Evolutionary conservation across 1,140 invertebrate species (phyloP).

Genomic region (Drosophila repletoides): DNA sequence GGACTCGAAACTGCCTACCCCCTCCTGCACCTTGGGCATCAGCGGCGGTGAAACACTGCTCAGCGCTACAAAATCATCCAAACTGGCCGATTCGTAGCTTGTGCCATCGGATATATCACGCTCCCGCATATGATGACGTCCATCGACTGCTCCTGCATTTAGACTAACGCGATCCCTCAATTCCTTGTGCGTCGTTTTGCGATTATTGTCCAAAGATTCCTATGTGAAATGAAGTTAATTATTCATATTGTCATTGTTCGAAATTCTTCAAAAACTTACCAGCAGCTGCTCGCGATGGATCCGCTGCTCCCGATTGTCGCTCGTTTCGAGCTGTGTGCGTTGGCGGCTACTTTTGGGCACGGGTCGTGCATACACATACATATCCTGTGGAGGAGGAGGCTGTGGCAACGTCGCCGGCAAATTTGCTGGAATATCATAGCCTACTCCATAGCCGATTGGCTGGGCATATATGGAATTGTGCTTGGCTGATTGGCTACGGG

Average conservation of each 20-base stretch:
- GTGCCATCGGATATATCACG: slow-evolving; percentile 59
- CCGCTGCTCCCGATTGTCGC: slow-evolving; percentile 49
- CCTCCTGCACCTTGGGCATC: slow-evolving; percentile 82
- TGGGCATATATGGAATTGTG: slow-evolving; percentile 23
- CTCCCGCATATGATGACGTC: slow-evolving; percentile 26
- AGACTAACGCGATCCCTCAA: slow-evolving; percentile 62
- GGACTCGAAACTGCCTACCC: slow-evolving; percentile 86
- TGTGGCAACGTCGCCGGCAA: slow-evolving; percentile 48
- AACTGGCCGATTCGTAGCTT: slow-evolving; percentile 81
- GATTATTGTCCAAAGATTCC: slow-evolving; percentile 73
- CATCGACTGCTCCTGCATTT: slow-evolving; percentile 33
- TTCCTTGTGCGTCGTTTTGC: slow-evolving; percentile 69
- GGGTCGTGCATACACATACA: slow-evolving; percentile 71
- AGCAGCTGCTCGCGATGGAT: slow-evolving; percentile 36
- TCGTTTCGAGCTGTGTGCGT: slow-evolving; percentile 35
- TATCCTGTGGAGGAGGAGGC: slow-evolving; percentile 44
- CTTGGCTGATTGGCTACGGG: slow-evolving; percentile 16
- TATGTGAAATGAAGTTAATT: background rate
- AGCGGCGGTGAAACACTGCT: slow-evolving; percentile 61
- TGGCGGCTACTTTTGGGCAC: slow-evolving; percentile 63
- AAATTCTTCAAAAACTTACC: slow-evolving; percentile 22
- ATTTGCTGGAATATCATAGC: slow-evolving; percentile 46
- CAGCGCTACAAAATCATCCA: slow-evolving; percentile 61
- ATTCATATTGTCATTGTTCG: background rate
- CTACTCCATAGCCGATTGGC: slow-evolving; percentile 8